Conservation (phyloP, 2,113 vertebrate genomes). For the Engystomops pustulosus region DNA sequence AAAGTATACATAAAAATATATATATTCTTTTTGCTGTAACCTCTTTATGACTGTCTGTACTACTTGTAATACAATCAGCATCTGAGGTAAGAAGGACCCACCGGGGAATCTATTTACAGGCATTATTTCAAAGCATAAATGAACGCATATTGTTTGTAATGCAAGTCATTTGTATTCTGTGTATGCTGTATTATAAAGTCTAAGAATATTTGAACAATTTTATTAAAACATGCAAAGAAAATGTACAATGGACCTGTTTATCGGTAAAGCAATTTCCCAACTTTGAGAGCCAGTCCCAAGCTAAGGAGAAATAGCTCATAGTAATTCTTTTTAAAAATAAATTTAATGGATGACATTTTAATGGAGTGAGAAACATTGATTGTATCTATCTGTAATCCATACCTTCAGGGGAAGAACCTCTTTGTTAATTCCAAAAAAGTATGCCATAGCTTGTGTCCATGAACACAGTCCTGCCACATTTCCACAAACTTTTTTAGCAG, state of each 20-base stretch:
- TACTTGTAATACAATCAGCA: conserved; percentile 21
- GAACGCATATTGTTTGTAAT: conserved; percentile 12
- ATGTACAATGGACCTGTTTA: background rate
- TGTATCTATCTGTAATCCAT: background rate
- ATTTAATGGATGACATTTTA: background rate
- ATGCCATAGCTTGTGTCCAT: conserved; percentile 85
- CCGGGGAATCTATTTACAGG: conserved; percentile 35
- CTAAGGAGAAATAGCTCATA: background rate
- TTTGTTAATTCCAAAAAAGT: conserved; percentile 85
- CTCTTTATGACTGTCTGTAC: background rate
- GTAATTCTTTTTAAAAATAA: background rate
- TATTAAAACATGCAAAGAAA: background rate
- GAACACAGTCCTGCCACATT: conserved; percentile 86
- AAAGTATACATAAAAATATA: too few relatives aligned
- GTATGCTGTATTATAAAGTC: background rate
- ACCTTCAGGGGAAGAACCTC: conserved; percentile 88
- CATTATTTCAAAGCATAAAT: conserved; percentile 4
- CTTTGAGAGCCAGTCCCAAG: background rate
- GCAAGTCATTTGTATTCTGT: conserved; percentile 7
- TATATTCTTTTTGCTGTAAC: conserved; percentile 5
- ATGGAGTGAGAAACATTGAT: background rate
- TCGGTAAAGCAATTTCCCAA: background rate
- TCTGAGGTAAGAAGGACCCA: conserved; percentile 10
- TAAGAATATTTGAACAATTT: background rate
- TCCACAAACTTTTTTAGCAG: conserved; percentile 83